Percentiles rank a stretch among this genome's conserved stretches.
These are phyloP conservation scores for Ichneumoninae sp. DNA, from an alignment of 2,888 invertebrate species.

Conservation along the genomic window DNA sequence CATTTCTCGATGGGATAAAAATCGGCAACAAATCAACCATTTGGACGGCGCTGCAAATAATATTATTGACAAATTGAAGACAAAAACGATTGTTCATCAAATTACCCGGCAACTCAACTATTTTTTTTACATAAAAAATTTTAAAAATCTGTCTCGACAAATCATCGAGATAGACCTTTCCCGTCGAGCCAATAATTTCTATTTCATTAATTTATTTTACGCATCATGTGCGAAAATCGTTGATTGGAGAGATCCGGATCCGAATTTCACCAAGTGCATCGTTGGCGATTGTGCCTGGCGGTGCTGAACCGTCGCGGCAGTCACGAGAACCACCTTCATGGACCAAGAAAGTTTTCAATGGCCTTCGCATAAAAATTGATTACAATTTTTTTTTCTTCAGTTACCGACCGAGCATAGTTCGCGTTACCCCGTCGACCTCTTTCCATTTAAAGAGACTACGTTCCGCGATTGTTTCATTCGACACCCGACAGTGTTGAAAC, in stretches of 20 bases:
- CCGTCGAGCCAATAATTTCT: not conserved
- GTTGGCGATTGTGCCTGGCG: not conserved
- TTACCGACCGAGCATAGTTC: not conserved
- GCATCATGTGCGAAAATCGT: slow-evolving; percentile 65
- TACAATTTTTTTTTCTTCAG: not conserved
- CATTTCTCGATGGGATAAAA: too few relatives aligned
- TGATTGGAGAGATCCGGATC: slow-evolving; percentile 56
- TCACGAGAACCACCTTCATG: not conserved
- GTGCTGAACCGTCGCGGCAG: not conserved
- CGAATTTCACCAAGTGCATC: slow-evolving; percentile 52
- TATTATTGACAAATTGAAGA: too few relatives aligned
- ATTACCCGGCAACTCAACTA: too few relatives aligned
- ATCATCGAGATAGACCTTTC: not conserved
- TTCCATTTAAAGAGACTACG: not conserved
- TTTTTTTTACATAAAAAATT: too few relatives aligned
- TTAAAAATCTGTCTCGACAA: too few relatives aligned
- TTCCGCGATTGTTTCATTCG: not conserved
- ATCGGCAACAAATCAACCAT: too few relatives aligned
- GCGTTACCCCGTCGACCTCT: not conserved
- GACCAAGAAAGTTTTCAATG: not conserved
- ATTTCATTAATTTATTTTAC: too few relatives aligned
- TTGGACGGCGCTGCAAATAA: too few relatives aligned
- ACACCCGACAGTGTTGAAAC: not conserved
- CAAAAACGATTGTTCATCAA: too few relatives aligned
- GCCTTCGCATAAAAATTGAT: not conserved